phyloP scores from a whole-genome alignment of 2,113 vertebrate genomes.

The Tupaia chinensis region DNA sequence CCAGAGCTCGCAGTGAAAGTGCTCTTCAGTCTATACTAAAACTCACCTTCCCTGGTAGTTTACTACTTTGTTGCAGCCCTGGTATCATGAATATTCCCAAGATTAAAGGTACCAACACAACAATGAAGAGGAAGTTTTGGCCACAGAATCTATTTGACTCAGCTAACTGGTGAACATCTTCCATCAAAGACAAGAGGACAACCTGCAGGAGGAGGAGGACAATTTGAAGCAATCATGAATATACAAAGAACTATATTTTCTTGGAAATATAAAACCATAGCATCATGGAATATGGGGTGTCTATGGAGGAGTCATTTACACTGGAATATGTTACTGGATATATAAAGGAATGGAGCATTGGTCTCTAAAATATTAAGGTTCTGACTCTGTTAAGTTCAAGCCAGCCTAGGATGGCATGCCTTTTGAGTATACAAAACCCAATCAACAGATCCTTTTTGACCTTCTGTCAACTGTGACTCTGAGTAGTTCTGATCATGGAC shows the following conservation, averaged over 20 bases:
- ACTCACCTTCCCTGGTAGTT: slow-evolving; percentile 96
- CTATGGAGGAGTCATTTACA: slow-evolving; percentile 98
- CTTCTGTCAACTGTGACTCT: slow-evolving; percentile 97
- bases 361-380: slow-evolving; percentile 96
- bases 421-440: slow-evolving; percentile 98
- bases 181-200: slow-evolving; percentile 95
- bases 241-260: slow-evolving; percentile 95
- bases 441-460: slow-evolving; percentile 97
- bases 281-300: slow-evolving; percentile 95
- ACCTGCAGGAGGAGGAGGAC: slow-evolving; percentile 93
- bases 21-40: slow-evolving; percentile 94
- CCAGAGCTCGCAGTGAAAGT: too few relatives aligned
- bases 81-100: slow-evolving; percentile 99
- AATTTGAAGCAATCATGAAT: slow-evolving; percentile 94
- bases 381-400: slow-evolving; percentile 93
- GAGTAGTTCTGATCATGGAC: slow-evolving; percentile 98
- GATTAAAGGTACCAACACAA: slow-evolving; percentile 99
- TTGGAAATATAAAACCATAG: slow-evolving; percentile 96
- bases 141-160: slow-evolving; percentile 94
- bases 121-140: slow-evolving; percentile 99
- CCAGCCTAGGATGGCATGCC: slow-evolving; percentile 96
- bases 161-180: slow-evolving; percentile 90
- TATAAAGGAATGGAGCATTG: slow-evolving; percentile 96
- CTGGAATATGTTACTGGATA: slow-evolving; percentile 97
- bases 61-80: slow-evolving; percentile 97